phyloP scores from a whole-genome alignment of 2,797 vertebrate genomes.

The Setipinna tenuifilis region DNA sequence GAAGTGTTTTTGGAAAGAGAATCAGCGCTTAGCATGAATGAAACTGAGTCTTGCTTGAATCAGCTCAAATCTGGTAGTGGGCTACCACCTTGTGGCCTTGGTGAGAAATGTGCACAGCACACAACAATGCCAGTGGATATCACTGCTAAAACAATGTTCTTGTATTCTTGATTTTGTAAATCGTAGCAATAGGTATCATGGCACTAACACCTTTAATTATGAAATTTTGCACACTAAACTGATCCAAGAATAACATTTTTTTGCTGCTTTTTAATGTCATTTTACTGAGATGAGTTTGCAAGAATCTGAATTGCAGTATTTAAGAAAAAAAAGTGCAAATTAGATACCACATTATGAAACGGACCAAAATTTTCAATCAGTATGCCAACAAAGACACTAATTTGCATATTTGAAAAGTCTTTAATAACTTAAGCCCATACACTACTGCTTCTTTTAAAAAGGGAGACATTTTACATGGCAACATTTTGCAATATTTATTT shows the following conservation, averaged over 20 bases:
- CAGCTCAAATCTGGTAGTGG: background rate
- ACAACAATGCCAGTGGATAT: background rate
- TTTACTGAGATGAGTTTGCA: background rate
- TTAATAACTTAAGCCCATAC: slow-evolving; percentile 28
- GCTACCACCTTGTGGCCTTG: background rate
- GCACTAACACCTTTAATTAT: background rate
- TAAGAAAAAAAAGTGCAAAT: background rate
- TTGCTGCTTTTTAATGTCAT: background rate
- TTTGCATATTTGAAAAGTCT: slow-evolving; percentile 27
- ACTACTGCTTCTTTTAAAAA: slow-evolving; percentile 28
- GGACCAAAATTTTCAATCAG: background rate
- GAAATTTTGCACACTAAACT: background rate
- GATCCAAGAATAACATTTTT: background rate
- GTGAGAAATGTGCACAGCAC: background rate
- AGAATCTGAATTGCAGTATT: background rate
- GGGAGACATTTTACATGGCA: slow-evolving; percentile 25
- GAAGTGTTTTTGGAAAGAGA: too few species aligned
- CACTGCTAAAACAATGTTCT: background rate
- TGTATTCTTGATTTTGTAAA: background rate
- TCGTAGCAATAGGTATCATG: background rate
- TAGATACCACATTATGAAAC: background rate
- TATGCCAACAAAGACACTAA: background rate
- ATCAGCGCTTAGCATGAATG: too few species aligned
- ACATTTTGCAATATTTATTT: slow-evolving; percentile 26
- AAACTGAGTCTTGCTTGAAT: too few species aligned